phyloP scores from a whole-genome alignment of 2,113 vertebrate genomes.

The Pimephales promelas region DNA sequence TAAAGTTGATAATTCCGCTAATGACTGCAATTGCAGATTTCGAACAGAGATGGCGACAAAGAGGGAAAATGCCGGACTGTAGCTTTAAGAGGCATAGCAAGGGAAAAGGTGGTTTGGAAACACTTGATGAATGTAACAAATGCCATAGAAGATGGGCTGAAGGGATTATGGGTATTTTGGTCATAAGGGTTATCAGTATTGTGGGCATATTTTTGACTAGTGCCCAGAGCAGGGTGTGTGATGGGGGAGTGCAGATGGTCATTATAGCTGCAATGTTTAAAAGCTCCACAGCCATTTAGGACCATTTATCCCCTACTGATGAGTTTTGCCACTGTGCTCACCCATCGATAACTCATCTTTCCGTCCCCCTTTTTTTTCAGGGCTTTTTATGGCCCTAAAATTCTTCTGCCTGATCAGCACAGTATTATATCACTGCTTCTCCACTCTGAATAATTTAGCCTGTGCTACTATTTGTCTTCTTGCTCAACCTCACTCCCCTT shows the following conservation, averaged over 20 bases:
- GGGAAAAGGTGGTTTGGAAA: not conserved
- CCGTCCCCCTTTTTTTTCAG: constrained; percentile 47
- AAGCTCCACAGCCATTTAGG: constrained; percentile 45
- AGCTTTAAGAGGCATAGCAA: not conserved
- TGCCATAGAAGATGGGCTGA: not conserved
- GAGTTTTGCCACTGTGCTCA: constrained; percentile 57
- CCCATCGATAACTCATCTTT: constrained; percentile 65
- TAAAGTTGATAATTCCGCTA: no score
- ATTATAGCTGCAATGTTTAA: constrained; percentile 44
- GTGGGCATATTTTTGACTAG: constrained; percentile 31
- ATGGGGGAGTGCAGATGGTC: constrained; percentile 23
- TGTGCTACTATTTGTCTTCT: constrained; percentile 57
- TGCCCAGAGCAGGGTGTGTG: constrained; percentile 9
- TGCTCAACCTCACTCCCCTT: not conserved
- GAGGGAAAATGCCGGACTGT: no score
- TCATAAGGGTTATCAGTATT: constrained; percentile 3
- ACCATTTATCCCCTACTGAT: constrained; percentile 59
- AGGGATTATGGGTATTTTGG: constrained; percentile 18
- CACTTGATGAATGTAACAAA: not conserved
- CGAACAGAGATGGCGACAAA: no score
- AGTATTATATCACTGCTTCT: constrained; percentile 57
- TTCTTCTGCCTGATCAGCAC: constrained; percentile 57
- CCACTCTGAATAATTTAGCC: constrained; percentile 59
- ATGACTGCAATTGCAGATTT: no score
- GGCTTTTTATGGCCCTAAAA: constrained; percentile 57